Conservation (phyloP, 2,888 invertebrate species). For the Mycalesis mineus region DNA sequence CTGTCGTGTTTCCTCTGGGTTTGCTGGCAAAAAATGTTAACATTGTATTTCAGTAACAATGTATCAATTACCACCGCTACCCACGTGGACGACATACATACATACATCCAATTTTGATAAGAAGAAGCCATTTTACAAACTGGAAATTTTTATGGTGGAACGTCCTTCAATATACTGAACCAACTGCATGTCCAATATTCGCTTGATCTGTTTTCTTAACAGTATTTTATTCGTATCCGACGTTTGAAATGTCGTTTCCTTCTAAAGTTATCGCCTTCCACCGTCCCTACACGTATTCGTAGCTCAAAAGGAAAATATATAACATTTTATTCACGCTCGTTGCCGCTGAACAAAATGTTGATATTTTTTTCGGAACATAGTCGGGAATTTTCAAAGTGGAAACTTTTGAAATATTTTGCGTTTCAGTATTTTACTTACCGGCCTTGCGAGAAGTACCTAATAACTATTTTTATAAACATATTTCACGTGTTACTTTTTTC, state of each 20-base stretch:
- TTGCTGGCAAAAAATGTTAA: too few species aligned
- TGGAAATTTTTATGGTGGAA: not conserved
- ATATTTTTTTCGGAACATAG: not conserved
- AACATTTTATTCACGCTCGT: conserved; percentile 16
- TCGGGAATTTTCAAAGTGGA: not conserved
- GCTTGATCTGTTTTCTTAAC: conserved; percentile 6
- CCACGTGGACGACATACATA: too few species aligned
- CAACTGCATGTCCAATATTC: not conserved
- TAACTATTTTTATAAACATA: not conserved
- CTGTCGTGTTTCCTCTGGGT: too few species aligned
- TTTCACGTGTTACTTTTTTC: too few species aligned
- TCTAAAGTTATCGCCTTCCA: conserved; percentile 20
- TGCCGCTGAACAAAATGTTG: conserved; percentile 5
- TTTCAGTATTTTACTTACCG: not conserved
- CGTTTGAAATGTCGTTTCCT: conserved; percentile 27
- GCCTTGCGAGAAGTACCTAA: not conserved
- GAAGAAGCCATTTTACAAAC: too few species aligned
- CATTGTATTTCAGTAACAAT: too few species aligned
- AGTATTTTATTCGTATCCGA: conserved; percentile 23
- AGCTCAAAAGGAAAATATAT: conserved; percentile 12
- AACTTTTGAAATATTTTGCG: not conserved
- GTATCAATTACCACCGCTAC: too few species aligned
- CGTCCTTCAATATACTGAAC: conserved; percentile 6
- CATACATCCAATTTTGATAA: too few species aligned
- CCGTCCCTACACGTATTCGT: conserved; percentile 12